Evolutionary conservation across 1,140 invertebrate species (phyloP), one percentile per base, ranked within the genome.

Genomic region (Propsilocerus akamusi): DNA sequence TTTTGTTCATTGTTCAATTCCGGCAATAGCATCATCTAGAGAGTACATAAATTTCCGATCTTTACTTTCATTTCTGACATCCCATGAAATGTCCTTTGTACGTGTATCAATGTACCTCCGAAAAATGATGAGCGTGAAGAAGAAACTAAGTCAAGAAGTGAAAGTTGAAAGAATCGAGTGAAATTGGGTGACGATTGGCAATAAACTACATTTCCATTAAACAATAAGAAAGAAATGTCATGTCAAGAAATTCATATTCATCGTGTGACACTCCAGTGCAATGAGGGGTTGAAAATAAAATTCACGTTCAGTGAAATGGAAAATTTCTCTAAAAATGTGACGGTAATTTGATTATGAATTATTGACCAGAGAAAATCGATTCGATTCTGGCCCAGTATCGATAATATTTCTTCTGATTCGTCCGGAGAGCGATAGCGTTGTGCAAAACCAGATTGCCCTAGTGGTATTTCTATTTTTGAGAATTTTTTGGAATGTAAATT

Each of bases 41-140:
- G 5, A 41, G 34, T 41, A 20, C 34, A 41, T 41, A 41, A 41
- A 41, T 41, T n/a, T n/a, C n/a, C n/a, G n/a, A n/a, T n/a, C n/a
- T 41, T 41, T 41, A 17, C 17, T 41, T 6, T 41, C 3, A 41
- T 41, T 41, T 41, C 22, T 41, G 22, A 8, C 14, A 41, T 17
- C 2, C 2, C 17, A 41, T 20, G 34, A 41, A 8, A 0, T 17
- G 17, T 14, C 12, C 10, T 8, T 17, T 41, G n/a, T 41, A 20
- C 10, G 2, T n/a, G 14, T 20, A 41, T 20, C 34, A 41, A 14
- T 17, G 22, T 17, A 17, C 17, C 12, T 20, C 14, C 14, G 5
- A 20, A 20, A 20, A 41, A 41, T 37, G n/a, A 11, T 30, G 28
- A 8, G n/a, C 5, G 17, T 41, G 34, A 41, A 20, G 34, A 10